Evolutionary conservation across 2,888 invertebrate genomes (phyloP).

Genomic region (Diarsia dahlii): DNA sequence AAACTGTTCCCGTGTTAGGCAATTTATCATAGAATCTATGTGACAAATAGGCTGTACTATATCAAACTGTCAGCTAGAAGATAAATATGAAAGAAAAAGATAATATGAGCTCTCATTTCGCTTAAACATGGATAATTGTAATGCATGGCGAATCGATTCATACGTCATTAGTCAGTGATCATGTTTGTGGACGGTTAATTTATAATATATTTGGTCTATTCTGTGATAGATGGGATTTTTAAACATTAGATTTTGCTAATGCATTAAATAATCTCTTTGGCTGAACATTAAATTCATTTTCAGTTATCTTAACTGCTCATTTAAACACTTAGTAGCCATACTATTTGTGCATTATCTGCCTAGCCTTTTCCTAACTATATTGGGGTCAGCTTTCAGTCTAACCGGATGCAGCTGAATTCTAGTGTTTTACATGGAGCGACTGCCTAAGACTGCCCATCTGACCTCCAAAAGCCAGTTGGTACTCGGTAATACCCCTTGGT

Average conservation of each 20-base stretch:
- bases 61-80: slow-evolving; percentile 51
- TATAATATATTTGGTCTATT: neutral
- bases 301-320: neutral
- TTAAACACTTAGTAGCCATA: neutral
- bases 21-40: slow-evolving; percentile 50
- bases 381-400: too few species aligned
- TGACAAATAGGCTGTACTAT: slow-evolving; percentile 57
- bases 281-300: neutral
- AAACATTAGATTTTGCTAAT: neutral
- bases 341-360: neutral
- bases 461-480: too few species aligned
- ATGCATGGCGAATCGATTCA: neutral
- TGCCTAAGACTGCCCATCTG: too few species aligned
- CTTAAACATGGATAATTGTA: slow-evolving; percentile 34
- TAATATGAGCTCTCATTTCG: slow-evolving; percentile 45
- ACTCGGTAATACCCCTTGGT: too few species aligned
- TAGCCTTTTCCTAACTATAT: too few species aligned
- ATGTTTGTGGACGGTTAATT: neutral
- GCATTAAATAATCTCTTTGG: neutral
- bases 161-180: slow-evolving; percentile 16
- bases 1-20: slow-evolving; percentile 44
- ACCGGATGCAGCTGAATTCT: too few species aligned
- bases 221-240: neutral
- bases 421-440: too few species aligned
- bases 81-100: slow-evolving; percentile 48